Evolutionary conservation across 2,888 invertebrate genomes (phyloP).

Genomic region (Pomacea canaliculata): DNA sequence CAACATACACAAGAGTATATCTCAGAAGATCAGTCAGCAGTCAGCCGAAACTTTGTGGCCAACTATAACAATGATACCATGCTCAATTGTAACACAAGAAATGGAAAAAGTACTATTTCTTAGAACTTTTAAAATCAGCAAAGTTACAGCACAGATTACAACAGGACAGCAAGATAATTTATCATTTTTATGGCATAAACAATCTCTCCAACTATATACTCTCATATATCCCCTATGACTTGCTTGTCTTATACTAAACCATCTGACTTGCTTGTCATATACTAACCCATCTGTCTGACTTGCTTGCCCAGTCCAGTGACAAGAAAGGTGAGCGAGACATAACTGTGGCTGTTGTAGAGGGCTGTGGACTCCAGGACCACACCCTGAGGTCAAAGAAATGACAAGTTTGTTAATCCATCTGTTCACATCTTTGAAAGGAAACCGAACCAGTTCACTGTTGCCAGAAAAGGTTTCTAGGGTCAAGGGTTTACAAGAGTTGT

Average conservation of each 20-base stretch:
- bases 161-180: no score
- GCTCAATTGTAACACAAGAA: no score
- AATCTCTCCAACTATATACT: no score
- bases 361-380: constrained; percentile 69
- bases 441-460: not conserved
- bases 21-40: not conserved
- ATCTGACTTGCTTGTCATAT: constrained; percentile 52
- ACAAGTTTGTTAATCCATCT: not conserved
- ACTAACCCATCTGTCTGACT: constrained; percentile 73
- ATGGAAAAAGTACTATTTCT: no score
- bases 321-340: constrained; percentile 73
- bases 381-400: constrained; percentile 51
- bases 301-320: constrained; percentile 76
- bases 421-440: not conserved
- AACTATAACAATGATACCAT: no score
- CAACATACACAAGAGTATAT: constrained; percentile 14
- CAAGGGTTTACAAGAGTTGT: no score
- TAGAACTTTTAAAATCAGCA: no score
- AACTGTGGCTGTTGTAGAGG: constrained; percentile 74
- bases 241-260: constrained; percentile 52
- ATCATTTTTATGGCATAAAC: no score
- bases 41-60: no score
- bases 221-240: no score
- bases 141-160: no score
- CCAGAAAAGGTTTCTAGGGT: no score